Evolutionary conservation across 1,140 invertebrate genomes (phyloP).

Genomic region (Oryctes rhinoceros): DNA sequence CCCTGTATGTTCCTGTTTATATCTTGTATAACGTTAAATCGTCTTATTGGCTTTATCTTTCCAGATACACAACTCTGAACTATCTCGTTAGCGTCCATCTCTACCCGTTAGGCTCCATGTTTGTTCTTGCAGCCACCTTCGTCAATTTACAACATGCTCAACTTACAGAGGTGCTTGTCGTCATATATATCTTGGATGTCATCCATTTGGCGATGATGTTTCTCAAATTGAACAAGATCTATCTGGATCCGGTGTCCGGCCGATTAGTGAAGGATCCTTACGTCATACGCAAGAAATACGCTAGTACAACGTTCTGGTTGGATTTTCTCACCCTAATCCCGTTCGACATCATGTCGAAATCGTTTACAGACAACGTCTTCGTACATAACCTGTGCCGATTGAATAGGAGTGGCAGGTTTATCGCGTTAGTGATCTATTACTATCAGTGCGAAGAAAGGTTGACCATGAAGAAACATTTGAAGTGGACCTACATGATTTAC

Average conservation of each 20-base stretch:
- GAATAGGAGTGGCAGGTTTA: conserved; percentile 11
- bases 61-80: background rate
- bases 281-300: conserved; percentile 33
- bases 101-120: conserved; percentile 22
- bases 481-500: conserved; percentile 38
- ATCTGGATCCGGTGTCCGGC: conserved; percentile 37
- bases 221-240: conserved; percentile 33
- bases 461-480: conserved; percentile 38
- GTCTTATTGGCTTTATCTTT: background rate
- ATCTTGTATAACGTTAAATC: background rate
- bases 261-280: conserved; percentile 8
- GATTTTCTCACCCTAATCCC: conserved; percentile 40
- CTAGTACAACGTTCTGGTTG: conserved; percentile 38
- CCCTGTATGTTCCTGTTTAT: no score
- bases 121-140: conserved; percentile 11
- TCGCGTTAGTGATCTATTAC: conserved; percentile 18
- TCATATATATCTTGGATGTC: conserved; percentile 25
- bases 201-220: conserved; percentile 34
- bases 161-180: background rate
- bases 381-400: conserved; percentile 15
- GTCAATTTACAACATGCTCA: conserved; percentile 5
- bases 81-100: conserved; percentile 42
- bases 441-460: conserved; percentile 24
- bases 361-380: background rate
- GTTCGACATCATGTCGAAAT: conserved; percentile 13